Conservation (phyloP, 2,113 vertebrate species). For the Cariama cristata region DNA sequence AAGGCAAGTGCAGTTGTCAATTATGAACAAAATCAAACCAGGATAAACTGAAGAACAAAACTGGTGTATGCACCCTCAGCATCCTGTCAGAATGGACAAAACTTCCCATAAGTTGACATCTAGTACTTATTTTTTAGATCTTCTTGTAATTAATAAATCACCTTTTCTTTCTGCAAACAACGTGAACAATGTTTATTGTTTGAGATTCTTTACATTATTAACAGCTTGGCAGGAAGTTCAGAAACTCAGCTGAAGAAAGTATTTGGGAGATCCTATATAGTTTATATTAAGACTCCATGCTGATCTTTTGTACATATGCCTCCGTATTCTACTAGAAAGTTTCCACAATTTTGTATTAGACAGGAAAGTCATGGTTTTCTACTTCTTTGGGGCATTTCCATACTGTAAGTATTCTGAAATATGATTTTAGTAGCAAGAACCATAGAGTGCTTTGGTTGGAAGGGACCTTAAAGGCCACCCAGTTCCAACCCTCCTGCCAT, state of each 20-base stretch:
- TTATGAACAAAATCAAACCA: conserved; percentile 1
- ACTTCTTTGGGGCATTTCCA: neutral
- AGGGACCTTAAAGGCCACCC: neutral
- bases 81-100: neutral
- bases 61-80: neutral
- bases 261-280: neutral
- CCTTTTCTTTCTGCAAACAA: neutral
- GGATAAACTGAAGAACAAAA: neutral
- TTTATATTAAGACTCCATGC: neutral
- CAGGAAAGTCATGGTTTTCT: neutral
- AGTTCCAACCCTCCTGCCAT: neutral
- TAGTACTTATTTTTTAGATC: neutral
- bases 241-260: neutral
- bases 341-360: neutral
- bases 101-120: neutral
- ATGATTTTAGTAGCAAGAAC: neutral
- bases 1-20: conserved; percentile 13
- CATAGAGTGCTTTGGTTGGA: neutral
- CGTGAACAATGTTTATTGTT: accelerated
- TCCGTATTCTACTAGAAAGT: neutral
- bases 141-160: conserved; percentile 6
- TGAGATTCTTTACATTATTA: neutral
- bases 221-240: neutral
- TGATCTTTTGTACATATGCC: neutral
- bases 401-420: neutral